phyloP scores from a whole-genome alignment of 2,888 invertebrate genomes.

The Amblyjoppa proteus region DNA sequence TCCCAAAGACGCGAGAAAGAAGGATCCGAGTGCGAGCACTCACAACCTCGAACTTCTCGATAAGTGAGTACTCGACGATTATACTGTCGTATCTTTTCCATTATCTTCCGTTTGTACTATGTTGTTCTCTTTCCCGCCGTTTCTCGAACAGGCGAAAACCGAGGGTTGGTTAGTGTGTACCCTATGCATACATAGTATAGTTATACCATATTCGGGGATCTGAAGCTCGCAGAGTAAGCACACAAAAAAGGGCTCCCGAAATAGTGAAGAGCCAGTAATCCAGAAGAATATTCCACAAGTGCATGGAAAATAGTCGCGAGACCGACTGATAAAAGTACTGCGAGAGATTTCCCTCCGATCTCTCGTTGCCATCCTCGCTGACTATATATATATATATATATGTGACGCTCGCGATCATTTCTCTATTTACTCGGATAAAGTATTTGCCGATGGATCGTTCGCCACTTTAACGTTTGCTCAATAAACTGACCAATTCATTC shows the following conservation, averaged over 20 bases:
- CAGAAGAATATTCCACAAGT: conserved; percentile 40
- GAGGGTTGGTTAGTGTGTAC: background rate
- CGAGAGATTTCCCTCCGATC: conserved; percentile 10
- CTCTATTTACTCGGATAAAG: conserved; percentile 34
- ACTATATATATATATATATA: background rate
- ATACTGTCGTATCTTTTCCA: conserved; percentile 1
- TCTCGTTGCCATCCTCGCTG: background rate
- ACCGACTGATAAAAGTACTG: conserved; percentile 41
- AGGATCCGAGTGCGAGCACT: conserved; percentile 75
- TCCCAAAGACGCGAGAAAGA: conserved; percentile 76
- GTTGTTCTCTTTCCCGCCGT: background rate
- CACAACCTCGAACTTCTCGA: conserved; percentile 77
- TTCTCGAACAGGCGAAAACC: background rate
- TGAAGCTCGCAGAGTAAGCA: background rate
- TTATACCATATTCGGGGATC: background rate
- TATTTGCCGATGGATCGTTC: conserved; percentile 34
- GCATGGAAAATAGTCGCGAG: conserved; percentile 41
- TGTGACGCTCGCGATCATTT: background rate
- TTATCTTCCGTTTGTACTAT: background rate
- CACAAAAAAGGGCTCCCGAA: background rate
- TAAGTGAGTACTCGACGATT: conserved; percentile 67
- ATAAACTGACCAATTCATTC: conserved; percentile 7
- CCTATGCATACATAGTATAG: background rate
- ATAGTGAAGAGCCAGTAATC: conserved; percentile 18
- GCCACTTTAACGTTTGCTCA: conserved; percentile 17